Evolutionary conservation across 2,113 vertebrate genomes (phyloP).

Genomic region (Furnarius figulus): DNA sequence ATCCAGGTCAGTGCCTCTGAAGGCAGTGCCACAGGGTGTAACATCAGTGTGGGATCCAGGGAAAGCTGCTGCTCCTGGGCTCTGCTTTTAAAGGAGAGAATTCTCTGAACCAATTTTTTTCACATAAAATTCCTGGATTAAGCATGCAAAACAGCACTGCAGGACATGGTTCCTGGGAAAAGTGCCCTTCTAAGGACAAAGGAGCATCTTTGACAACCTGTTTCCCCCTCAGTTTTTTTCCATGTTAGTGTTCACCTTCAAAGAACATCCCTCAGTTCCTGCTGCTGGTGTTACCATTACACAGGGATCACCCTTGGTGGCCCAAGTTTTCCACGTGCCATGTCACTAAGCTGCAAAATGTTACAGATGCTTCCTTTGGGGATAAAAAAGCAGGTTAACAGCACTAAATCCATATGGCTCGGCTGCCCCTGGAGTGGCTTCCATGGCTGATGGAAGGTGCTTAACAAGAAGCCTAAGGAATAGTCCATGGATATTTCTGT

Average conservation of each 20-base stretch:
- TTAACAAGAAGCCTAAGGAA: neutral
- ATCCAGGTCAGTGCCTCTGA: neutral
- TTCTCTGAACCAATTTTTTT: neutral
- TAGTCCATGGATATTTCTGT: fast-evolving
- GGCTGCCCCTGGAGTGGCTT: neutral
- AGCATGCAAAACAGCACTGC: neutral
- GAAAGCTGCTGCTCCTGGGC: neutral
- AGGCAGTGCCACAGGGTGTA: neutral
- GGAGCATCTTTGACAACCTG: neutral
- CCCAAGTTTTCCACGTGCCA: too few relatives aligned
- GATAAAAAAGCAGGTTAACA: neutral
- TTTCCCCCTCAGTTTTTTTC: neutral
- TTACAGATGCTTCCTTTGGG: neutral
- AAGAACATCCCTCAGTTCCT: neutral
- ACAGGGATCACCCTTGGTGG: fast-evolving
- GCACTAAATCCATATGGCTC: fast-evolving
- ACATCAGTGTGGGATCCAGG: neutral
- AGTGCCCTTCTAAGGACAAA: neutral
- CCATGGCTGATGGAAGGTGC: neutral
- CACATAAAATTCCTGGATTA: neutral
- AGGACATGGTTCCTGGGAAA: neutral
- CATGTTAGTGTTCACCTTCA: neutral
- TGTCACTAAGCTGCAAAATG: neutral
- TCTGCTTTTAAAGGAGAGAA: neutral
- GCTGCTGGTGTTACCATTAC: neutral